A percentile compares a stretch with the other conserved stretches of the same genome.
Conservation (phyloP, 2,888 invertebrate species). For the Drosophila neutralis region DNA sequence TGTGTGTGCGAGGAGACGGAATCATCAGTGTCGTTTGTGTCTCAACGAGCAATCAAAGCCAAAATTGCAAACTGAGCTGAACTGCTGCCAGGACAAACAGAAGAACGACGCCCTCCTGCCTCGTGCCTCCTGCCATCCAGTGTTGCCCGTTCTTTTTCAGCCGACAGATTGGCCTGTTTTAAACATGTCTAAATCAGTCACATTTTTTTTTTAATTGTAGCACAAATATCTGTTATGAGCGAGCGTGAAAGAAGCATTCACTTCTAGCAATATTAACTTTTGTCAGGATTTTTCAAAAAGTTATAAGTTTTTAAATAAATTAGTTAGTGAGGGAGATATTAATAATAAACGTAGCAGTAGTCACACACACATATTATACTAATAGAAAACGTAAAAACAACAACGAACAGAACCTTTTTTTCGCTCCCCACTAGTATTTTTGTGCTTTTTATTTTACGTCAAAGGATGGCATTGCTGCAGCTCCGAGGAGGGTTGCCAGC, state of each 20-base stretch:
- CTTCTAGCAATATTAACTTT: neutral
- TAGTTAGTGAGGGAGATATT: neutral
- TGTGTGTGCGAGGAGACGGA: slow-evolving; percentile 11
- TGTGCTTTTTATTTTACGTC: slow-evolving; percentile 3
- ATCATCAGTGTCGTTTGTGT: slow-evolving; percentile 34
- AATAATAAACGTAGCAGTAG: neutral
- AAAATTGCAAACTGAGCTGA: slow-evolving; percentile 19
- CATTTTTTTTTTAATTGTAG: neutral
- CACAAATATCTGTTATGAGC: neutral
- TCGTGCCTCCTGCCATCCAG: neutral
- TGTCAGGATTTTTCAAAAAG: neutral
- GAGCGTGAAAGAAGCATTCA: neutral
- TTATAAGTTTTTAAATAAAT: neutral
- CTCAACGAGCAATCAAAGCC: slow-evolving; percentile 57
- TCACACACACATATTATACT: neutral
- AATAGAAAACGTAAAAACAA: neutral
- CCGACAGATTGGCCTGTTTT: neutral
- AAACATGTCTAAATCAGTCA: neutral
- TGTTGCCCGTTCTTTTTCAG: neutral
- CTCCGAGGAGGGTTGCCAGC: slow-evolving; percentile 27
- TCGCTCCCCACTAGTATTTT: neutral
- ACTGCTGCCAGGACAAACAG: slow-evolving; percentile 17
- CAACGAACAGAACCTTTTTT: neutral
- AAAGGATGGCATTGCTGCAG: slow-evolving; percentile 7
- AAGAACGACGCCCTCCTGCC: slow-evolving; percentile 12